Percentiles rank a stretch among this genome's conserved stretches.
These are phyloP conservation scores for Balaeniceps rex DNA, from an alignment of 2,113 vertebrate genomes.

Conservation along the genomic window DNA sequence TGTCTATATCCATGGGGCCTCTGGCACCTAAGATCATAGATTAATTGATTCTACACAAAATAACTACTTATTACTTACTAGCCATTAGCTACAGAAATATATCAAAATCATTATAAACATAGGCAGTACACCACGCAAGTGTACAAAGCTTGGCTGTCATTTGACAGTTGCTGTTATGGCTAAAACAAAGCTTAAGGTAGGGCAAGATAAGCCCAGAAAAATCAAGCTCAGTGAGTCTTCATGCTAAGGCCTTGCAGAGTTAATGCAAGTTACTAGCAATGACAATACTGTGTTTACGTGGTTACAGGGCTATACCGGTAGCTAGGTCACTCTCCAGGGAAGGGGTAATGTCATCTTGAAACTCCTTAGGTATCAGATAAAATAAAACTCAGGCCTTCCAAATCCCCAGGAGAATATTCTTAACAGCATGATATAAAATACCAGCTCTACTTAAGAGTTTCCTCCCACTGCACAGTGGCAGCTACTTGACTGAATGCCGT, in stretches of 20 bases:
- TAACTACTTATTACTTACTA: not conserved
- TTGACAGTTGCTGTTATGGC: not conserved
- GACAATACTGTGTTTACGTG: not conserved
- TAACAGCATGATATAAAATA: not conserved
- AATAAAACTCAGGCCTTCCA: not conserved
- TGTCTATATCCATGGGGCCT: not conserved
- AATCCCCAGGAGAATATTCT: not conserved
- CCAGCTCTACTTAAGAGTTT: not conserved
- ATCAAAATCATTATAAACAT: not conserved
- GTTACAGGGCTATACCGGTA: not conserved
- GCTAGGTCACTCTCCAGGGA: not conserved
- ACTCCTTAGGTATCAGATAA: not conserved
- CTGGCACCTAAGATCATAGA: not conserved
- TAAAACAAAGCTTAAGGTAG: not conserved
- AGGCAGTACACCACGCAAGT: not conserved
- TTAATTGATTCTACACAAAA: not conserved
- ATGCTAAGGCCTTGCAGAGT: not conserved
- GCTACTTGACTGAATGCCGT: not conserved
- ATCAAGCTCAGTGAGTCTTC: too few relatives aligned
- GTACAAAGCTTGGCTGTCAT: not conserved
- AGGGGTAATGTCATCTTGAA: not conserved
- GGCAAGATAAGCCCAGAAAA: not conserved
- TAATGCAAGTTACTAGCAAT: not conserved
- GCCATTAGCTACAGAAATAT: not conserved
- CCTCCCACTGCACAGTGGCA: fast-evolving